Evolutionary conservation across 1,140 invertebrate genomes (phyloP).

Genomic region (Epicauta chinensis): DNA sequence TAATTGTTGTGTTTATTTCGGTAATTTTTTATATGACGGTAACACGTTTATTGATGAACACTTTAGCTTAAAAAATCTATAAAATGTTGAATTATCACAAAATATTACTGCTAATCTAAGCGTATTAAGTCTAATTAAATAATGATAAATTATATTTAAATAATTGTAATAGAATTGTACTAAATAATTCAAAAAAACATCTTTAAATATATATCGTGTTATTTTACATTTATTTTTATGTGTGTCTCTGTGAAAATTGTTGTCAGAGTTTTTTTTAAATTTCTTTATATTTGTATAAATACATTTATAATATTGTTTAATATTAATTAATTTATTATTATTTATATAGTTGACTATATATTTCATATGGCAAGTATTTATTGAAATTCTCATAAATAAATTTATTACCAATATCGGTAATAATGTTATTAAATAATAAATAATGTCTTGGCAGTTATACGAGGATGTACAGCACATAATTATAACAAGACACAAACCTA

Average conservation of each 20-base stretch:
- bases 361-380: slow-evolving; percentile 15
- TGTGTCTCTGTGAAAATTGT: slow-evolving; percentile 36
- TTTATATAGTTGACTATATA: background rate
- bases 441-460: slow-evolving; percentile 25
- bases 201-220: slow-evolving; percentile 14
- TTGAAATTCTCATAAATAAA: slow-evolving; percentile 8
- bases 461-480: slow-evolving; percentile 33
- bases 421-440: slow-evolving; percentile 29
- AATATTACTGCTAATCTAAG: slow-evolving; percentile 16
- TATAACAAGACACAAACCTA: slow-evolving; percentile 41
- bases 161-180: slow-evolving; percentile 4
- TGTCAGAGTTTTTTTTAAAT: slow-evolving; percentile 36
- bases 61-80: slow-evolving; percentile 17
- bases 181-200: slow-evolving; percentile 13
- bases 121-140: slow-evolving; percentile 17
- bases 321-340: slow-evolving; percentile 5
- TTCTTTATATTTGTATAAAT: slow-evolving; percentile 8
- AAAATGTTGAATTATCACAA: slow-evolving; percentile 16
- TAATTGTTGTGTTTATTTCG: slow-evolving; percentile 3
- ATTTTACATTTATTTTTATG: slow-evolving; percentile 14
- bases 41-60: slow-evolving; percentile 14
- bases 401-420: slow-evolving; percentile 24
- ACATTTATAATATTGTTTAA: slow-evolving; percentile 7
- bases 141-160: slow-evolving; percentile 13
- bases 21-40: slow-evolving; percentile 5